Base-by-base conservation (phyloP, 2,113 vertebrate species). In the Poecile atricapillus region DNA sequence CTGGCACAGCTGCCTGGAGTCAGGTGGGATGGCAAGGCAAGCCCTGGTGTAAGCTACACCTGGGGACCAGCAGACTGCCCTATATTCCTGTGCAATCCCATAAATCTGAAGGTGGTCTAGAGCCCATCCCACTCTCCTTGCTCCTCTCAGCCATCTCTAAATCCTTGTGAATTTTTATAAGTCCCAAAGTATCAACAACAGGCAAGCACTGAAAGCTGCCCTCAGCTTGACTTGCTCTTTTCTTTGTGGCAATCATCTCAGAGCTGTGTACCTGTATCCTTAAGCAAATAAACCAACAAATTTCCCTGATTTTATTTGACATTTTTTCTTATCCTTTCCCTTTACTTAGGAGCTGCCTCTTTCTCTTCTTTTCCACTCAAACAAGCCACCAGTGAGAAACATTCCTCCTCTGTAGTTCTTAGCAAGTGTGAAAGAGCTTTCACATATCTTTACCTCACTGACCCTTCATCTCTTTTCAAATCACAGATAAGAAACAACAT, bases 401-500 rank as follows among this genome's bases (percentile, higher is more conserved):
- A 65, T 30, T 92, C 33, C 47, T 74, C 41, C 83, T 86, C 69
- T 90, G 73, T 44, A 79, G 80, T 37, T 81, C 41, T 87, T 53
- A 64, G 80, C 46, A 84, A 77, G 62, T 43, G 58, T 4, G 9
- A 74, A 90, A 86, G 33, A 92, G 88, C 62, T 86, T 96, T 89
- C 44, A 69, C 27, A 2, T 81, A 81, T 75, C 92, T 94, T 78
- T 82, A 92, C 73, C 90, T 92, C 90, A 39, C 88, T 68, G 77
- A 90, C 73, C 80, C 71, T 94, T 91, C 68, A 77, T 90, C 63
- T 94, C 76, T 86, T 89, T 81, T 83, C 80, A 79, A 90, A 95
- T 92, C 86, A 89, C 65, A 92, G 85, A 90, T 93, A 92, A 93
- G 83, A 73, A 93, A 87, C 83, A 92, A 84, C 56, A 83, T 95